Evolutionary conservation across 2,888 invertebrate genomes (phyloP), one percentile per base, ranked within the genome.

Genomic region (Drosophila putrida): DNA sequence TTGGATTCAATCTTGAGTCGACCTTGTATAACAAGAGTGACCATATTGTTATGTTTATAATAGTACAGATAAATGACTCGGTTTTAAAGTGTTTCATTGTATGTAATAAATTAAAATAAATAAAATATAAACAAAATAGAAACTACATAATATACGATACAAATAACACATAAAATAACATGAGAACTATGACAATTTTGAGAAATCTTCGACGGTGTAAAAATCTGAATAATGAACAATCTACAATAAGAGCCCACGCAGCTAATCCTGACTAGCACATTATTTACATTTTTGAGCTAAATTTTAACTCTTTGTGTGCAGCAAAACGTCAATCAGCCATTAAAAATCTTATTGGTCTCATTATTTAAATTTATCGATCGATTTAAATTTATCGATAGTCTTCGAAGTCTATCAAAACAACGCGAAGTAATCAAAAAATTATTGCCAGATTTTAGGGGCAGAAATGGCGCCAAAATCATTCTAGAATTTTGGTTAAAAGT

Each of bases 131-230:
- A 9, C 8, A 35, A 1, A 55, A 8, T 31, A 8, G 1, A 38
- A 44, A 0, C 10, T 28, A 64, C 13, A 61, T 67, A 75, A 75
- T 75, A 39, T 62, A 36, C 67, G 62, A 51, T 75, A 75, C 76
- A 59, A 75, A 11, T 39, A 0, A 55, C 0, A 1, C 4, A 75
- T 33, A 66, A 67, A 38, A 35, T 59, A 6, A 4, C 35, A 11
- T 51, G 68, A 46, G 68, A 61, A 70, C 25, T 41, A n/a, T 20
- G 5, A 9, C 4, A 41, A 5, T 4, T 54, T 11, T 4, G 11
- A 4, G 0, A 0, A 54, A 33, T 6, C 11, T 4, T 4, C 20
- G 9, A 41, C 11, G n/a, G 9, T 10, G 10, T 5, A 6, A 11
- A 28, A 31, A 13, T 15, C 28, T 28, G 4, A 13, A 31, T 2